Percentiles rank a stretch among this genome's conserved stretches.
phyloP scores from a whole-genome alignment of 2,888 invertebrate genomes.

The Drosophila sordidula region DNA sequence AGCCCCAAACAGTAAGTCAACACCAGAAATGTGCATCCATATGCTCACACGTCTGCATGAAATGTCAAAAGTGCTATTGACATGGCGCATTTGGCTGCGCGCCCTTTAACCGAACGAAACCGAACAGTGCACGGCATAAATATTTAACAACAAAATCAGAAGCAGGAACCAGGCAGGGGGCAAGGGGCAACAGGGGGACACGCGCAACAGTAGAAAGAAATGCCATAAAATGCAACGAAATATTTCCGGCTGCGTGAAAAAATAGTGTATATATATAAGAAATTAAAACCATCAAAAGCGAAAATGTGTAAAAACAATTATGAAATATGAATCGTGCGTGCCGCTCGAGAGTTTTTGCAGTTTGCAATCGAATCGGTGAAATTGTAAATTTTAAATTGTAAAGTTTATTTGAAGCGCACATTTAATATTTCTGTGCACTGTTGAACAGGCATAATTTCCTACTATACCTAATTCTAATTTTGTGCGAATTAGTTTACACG shows the following conservation, averaged over 20 bases:
- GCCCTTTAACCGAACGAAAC: constrained; percentile 12
- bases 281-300: constrained; percentile 26
- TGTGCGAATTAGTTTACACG: no score
- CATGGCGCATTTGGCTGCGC: constrained; percentile 62
- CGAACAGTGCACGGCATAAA: constrained; percentile 19
- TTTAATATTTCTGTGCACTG: no score
- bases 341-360: constrained; percentile 24
- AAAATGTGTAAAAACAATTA: constrained; percentile 23
- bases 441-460: background rate
- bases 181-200: background rate
- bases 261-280: background rate
- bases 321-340: constrained; percentile 48
- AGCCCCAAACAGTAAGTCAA: constrained; percentile 45
- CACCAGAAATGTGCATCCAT: constrained; percentile 34
- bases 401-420: background rate
- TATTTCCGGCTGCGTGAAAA: constrained; percentile 29
- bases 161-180: background rate
- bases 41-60: constrained; percentile 12
- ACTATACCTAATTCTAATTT: background rate
- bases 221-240: constrained; percentile 32
- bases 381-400: background rate
- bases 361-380: background rate
- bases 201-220: constrained; percentile 7
- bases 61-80: constrained; percentile 70
- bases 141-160: constrained; percentile 36